phyloP scores from a whole-genome alignment of 2,113 vertebrate species.

The Tetrao urogallus region DNA sequence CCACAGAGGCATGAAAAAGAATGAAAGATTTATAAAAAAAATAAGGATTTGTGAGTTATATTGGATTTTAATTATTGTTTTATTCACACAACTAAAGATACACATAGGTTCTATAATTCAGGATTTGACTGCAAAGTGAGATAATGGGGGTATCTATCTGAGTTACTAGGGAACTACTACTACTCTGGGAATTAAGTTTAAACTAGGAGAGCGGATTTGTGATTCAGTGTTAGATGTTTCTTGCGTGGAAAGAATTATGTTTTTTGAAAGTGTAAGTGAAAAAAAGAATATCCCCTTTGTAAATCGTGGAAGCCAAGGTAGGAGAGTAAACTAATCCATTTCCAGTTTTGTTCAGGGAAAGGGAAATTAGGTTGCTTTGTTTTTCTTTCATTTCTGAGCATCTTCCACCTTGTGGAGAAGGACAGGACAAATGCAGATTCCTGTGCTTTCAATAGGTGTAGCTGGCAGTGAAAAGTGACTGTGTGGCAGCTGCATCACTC shows the following conservation, averaged over 20 bases:
- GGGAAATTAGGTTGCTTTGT: background rate
- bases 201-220: background rate
- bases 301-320: constrained; percentile 33
- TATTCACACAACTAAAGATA: constrained; percentile 49
- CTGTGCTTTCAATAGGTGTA: constrained; percentile 86
- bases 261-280: background rate
- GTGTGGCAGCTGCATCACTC: constrained; percentile 80
- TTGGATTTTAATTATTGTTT: constrained; percentile 39
- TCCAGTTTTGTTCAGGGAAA: background rate
- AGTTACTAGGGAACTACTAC: background rate
- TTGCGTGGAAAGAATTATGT: background rate
- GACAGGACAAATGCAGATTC: background rate
- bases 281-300: background rate
- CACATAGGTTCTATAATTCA: background rate
- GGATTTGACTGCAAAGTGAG: background rate
- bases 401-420: background rate
- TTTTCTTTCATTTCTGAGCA: constrained; percentile 14
- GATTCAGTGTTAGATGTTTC: background rate
- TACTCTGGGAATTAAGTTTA: background rate
- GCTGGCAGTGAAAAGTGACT: constrained; percentile 91
- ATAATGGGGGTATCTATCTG: background rate
- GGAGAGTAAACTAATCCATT: constrained; percentile 35
- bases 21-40: background rate
- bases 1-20: background rate
- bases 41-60: background rate